phyloP scores from a whole-genome alignment of 2,888 invertebrate genomes.

The Callimorpha dominula region DNA sequence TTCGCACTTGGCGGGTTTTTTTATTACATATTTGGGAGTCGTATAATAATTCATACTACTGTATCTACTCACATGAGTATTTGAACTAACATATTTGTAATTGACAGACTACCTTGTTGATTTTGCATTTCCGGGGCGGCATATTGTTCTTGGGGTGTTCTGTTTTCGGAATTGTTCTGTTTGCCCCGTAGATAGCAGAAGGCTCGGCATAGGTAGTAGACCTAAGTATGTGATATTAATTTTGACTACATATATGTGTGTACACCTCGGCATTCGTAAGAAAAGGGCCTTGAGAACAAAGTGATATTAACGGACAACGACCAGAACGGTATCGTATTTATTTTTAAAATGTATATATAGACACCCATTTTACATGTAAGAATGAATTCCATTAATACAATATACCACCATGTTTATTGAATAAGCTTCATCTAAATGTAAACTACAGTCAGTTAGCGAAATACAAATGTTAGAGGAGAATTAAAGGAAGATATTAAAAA shows the following conservation, averaged over 20 bases:
- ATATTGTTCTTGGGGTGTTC: too few relatives aligned
- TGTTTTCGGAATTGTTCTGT: not conserved
- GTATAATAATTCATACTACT: too few relatives aligned
- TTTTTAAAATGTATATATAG: not conserved
- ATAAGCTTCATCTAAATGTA: not conserved
- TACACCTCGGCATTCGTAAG: not conserved
- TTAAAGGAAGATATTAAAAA: too few relatives aligned
- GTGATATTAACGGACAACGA: not conserved
- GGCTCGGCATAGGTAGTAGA: not conserved
- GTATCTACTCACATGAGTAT: too few relatives aligned
- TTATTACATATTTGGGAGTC: too few relatives aligned
- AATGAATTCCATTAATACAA: not conserved
- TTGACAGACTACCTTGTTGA: too few relatives aligned
- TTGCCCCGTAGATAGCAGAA: not conserved
- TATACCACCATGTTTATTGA: not conserved
- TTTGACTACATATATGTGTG: too few relatives aligned
- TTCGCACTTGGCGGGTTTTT: too few relatives aligned
- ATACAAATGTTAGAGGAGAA: not conserved
- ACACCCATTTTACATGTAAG: not conserved
- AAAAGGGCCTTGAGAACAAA: not conserved
- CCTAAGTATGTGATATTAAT: not conserved
- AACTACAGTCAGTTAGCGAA: not conserved
- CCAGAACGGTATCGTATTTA: not conserved
- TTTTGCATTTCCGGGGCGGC: too few relatives aligned
- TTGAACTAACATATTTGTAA: too few relatives aligned